phyloP scores from a whole-genome alignment of 2,113 vertebrate species.

The Stomatorhinus ivindoensis region DNA sequence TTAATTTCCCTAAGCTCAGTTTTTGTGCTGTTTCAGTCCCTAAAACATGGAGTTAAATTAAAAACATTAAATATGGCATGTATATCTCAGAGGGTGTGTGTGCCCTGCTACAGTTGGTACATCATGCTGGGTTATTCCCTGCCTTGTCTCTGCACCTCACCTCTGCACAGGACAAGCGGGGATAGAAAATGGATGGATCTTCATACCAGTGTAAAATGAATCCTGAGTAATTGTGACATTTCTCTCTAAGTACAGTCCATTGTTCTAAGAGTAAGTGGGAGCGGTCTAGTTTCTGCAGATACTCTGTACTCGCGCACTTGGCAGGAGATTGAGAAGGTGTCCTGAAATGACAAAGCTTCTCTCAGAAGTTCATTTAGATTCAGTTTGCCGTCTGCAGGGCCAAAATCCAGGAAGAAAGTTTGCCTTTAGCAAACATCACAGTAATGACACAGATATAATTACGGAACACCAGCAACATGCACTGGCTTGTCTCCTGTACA shows the following conservation, averaged over 20 bases:
- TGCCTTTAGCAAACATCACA: background rate
- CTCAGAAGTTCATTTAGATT: slow-evolving; percentile 39
- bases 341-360: slow-evolving; percentile 42
- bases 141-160: background rate
- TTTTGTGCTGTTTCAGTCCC: background rate
- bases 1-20: background rate
- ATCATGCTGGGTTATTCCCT: background rate
- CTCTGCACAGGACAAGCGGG: background rate
- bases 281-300: slow-evolving; percentile 57
- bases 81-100: background rate
- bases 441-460: background rate
- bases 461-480: background rate
- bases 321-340: slow-evolving; percentile 53
- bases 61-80: background rate
- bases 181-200: background rate
- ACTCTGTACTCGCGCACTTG: slow-evolving; percentile 70
- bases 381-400: slow-evolving; percentile 40
- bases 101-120: background rate
- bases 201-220: background rate
- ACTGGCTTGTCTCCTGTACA: background rate
- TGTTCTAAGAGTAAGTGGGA: slow-evolving; percentile 22
- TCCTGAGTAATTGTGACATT: background rate
- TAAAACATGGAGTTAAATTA: background rate
- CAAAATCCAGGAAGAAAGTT: slow-evolving; percentile 10
- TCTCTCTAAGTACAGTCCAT: background rate